Base-by-base conservation (phyloP, 2,113 vertebrate genomes). In the Pterocles orientalis region DNA sequence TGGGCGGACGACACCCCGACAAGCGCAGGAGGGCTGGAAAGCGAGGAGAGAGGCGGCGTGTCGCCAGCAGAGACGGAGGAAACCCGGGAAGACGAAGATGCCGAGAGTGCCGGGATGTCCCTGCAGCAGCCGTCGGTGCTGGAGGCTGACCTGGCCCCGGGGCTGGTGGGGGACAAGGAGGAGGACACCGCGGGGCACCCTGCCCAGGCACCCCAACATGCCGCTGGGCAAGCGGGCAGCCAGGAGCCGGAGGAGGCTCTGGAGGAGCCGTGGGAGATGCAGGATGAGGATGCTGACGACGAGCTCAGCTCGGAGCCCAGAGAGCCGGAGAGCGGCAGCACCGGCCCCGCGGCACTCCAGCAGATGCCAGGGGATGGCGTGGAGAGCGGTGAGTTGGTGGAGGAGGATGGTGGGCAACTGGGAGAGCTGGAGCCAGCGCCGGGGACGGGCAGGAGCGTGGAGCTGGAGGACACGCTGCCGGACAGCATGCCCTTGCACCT, bases 401-500 rank as follows among this genome's bases (percentile, higher is more conserved):
- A 65, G 36, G 86, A 78, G 47, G 70, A 45, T 3, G 47, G 19
- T 4, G 54, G 65, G 24, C 56, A 29, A 7, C 47, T 6, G 9
- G 66, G 83, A 34, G 92, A 90, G 25, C 69, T 70, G 2, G 96
- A 95, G 47, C 34, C 25, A 2, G 78, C 85, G 1, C 1, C 1
- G 0, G 90, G 68, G 62, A 51, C 1, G 0, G 51, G 82, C 70
- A 72, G 68, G 28, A 75, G 31, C 7, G 43, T 94, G 45, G 94
- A 95, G 33, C 92, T 98, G 45, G 98, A 97, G 83, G 98, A 98
- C 54, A 98, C 97, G 0, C 95, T 98, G 53, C 98, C 97, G 0
- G 98, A 98, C 53, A 96, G 93, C 80, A 98, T 97, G 0, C 96
- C 98, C 20, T 15, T 97, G 66, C 92, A 83, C 41, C 82, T 97